Percentiles rank a stretch among this genome's conserved stretches.
Conservation (phyloP, 1,140 invertebrate genomes). For the Zaprionus africanus region DNA sequence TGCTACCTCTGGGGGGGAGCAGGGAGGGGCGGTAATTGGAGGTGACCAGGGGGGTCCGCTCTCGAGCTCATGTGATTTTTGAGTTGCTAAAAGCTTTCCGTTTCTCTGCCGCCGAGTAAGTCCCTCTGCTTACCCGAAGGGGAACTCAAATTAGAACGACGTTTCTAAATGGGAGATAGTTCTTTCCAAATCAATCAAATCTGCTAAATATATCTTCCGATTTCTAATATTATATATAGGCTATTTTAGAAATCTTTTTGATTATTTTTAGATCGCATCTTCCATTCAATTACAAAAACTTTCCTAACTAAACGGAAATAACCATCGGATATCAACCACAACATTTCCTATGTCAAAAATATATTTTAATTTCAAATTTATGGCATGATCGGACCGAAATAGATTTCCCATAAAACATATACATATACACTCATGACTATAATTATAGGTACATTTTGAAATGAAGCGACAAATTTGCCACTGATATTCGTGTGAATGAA, state of each 20-base stretch:
- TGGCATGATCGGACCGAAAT: too few relatives aligned
- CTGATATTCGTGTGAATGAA: too few relatives aligned
- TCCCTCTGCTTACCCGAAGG: not conserved
- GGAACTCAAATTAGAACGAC: not conserved
- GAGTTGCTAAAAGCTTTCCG: conserved; percentile 69
- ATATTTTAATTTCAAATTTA: too few relatives aligned
- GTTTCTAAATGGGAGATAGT: not conserved
- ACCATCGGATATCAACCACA: too few relatives aligned
- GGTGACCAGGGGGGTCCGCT: conserved; percentile 22
- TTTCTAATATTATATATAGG: not conserved
- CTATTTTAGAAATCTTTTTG: not conserved
- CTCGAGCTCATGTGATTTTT: conserved; percentile 33
- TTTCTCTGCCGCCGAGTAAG: conserved; percentile 18
- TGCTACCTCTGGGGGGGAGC: conserved; percentile 28
- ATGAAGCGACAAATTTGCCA: too few relatives aligned
- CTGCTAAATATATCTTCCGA: not conserved
- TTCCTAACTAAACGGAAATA: too few relatives aligned
- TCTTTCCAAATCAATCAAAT: not conserved
- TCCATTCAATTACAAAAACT: too few relatives aligned
- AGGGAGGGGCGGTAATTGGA: not conserved
- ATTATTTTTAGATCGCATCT: not conserved
- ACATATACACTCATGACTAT: too few relatives aligned
- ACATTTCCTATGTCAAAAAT: too few relatives aligned
- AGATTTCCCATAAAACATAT: too few relatives aligned
- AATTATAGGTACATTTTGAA: too few relatives aligned